Evolutionary conservation across 1,140 invertebrate species (phyloP), one percentile per base, ranked within the genome.

Genomic region (Megalonaias nervosa): DNA sequence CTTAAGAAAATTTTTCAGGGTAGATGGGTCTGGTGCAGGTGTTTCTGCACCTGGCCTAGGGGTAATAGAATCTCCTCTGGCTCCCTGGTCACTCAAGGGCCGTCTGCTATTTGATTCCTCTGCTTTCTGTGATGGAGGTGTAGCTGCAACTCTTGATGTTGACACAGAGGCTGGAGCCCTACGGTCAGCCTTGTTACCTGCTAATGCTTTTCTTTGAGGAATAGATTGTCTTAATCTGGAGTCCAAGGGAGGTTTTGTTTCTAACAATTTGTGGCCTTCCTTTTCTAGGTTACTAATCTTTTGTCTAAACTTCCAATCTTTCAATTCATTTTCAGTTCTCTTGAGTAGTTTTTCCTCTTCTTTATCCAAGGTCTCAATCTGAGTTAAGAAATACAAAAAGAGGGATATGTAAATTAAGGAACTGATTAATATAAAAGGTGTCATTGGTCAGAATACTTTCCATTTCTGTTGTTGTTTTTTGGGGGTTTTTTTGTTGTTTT

Each of bases 81-180:
- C 85, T 19, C 85, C 80, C 67, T 85, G 81, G 57, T 86, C 81
- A 81, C 85, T 86, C 38, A 82, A 75, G n/a, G 85, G 85, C 23
- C 85, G 76, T 16, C 74, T 21, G 13, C 75, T 71, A 16, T 64
- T 70, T 23, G 60, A 19, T 2, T 72, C 58, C 19, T 57, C 55
- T 38, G 59, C 26, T 1, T 78, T 60, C 56, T 12, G 19, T 14
- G 66, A n/a, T 57, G 70, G 70, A 16, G 70, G 21, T 13, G 76
- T 69, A n/a, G 70, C 59, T 2, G 70, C 59, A 56, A 65, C 61
- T 13, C 76, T 65, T 31, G 15, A 69, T 12, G 59, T 57, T 16
- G 70, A 64, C 56, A 78, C 76, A 17, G 76, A 72, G 19, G 74
- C 74, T 11, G 74, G 79, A 65, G 66, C 67, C 31, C 71, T 68